These are phyloP conservation scores for Betta splendens DNA, from an alignment of 2,797 vertebrate genomes.

Conservation along the genomic window DNA sequence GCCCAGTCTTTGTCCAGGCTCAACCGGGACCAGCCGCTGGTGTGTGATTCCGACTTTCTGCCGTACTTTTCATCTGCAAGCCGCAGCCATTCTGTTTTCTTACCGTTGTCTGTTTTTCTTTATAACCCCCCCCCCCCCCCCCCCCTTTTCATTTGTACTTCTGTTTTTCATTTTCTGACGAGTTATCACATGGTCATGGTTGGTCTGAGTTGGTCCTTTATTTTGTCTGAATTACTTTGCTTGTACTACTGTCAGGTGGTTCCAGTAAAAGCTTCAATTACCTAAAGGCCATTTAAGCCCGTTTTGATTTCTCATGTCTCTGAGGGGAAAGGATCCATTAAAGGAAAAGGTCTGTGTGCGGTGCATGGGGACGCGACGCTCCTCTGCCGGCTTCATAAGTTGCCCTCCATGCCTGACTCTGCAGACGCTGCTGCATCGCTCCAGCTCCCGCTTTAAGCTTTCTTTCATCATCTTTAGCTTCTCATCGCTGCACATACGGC, in stretches of 20 bases:
- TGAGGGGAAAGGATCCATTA: constrained; percentile 63
- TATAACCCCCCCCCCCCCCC: constrained; percentile 59
- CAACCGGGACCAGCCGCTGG: constrained; percentile 88
- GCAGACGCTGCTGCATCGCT: constrained; percentile 23
- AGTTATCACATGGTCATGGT: constrained; percentile 69
- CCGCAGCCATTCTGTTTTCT: constrained; percentile 79
- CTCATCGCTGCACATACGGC: constrained; percentile 37
- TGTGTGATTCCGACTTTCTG: constrained; percentile 87
- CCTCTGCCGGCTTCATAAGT: constrained; percentile 44
- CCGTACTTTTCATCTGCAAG: constrained; percentile 90
- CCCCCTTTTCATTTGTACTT: constrained; percentile 59
- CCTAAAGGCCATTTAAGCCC: constrained; percentile 87
- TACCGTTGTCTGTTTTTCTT: constrained; percentile 73
- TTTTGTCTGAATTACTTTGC: constrained; percentile 75
- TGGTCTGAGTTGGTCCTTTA: constrained; percentile 67
- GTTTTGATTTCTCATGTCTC: constrained; percentile 83
- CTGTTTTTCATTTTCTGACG: constrained; percentile 51
- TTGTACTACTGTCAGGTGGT: constrained; percentile 75
- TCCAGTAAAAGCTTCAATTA: constrained; percentile 73
- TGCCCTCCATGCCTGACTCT: constrained; percentile 31
- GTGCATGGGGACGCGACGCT: constrained; percentile 53
- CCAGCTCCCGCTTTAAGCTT: constrained; percentile 32
- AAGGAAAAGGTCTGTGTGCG: constrained; percentile 55
- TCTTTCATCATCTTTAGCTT: constrained; percentile 39
- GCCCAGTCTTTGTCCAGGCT: constrained; percentile 84